Evolutionary conservation across 2,797 vertebrate species (phyloP).

Genomic region (Eulemur coronatus): DNA sequence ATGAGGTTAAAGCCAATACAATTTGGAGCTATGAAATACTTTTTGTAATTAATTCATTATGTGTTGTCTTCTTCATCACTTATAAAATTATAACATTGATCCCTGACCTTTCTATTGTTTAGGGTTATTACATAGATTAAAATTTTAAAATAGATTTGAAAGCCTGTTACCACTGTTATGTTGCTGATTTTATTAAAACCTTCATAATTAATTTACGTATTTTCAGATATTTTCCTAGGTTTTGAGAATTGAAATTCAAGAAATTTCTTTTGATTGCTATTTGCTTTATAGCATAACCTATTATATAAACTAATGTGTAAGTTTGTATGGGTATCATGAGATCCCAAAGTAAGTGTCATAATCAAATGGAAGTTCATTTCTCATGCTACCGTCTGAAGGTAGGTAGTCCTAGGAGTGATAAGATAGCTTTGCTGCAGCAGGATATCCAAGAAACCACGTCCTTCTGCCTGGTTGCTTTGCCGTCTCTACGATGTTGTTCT

Average conservation of each 20-base stretch:
- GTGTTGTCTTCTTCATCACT: neutral
- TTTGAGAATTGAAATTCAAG: slow-evolving; percentile 5
- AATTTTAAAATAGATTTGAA: slow-evolving; percentile 35
- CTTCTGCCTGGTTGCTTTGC: neutral
- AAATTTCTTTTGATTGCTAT: neutral
- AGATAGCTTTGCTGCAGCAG: neutral
- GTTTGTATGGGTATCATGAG: neutral
- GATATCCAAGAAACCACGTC: neutral
- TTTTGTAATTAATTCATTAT: slow-evolving; percentile 31
- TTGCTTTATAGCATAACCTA: neutral
- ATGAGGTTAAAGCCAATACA: neutral
- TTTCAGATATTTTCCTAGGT: neutral
- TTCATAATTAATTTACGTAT: too few relatives aligned
- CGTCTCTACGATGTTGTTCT: neutral
- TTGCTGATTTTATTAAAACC: neutral
- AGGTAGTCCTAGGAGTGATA: neutral
- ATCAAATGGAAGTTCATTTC: neutral
- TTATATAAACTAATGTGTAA: neutral
- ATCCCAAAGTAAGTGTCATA: neutral
- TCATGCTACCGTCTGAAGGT: neutral
- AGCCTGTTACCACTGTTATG: neutral
- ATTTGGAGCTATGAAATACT: slow-evolving; percentile 21
- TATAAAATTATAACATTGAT: neutral
- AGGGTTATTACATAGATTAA: neutral
- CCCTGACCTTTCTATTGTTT: neutral